phyloP scores from a whole-genome alignment of 2,113 vertebrate species.

The Fulmarus glacialis region DNA sequence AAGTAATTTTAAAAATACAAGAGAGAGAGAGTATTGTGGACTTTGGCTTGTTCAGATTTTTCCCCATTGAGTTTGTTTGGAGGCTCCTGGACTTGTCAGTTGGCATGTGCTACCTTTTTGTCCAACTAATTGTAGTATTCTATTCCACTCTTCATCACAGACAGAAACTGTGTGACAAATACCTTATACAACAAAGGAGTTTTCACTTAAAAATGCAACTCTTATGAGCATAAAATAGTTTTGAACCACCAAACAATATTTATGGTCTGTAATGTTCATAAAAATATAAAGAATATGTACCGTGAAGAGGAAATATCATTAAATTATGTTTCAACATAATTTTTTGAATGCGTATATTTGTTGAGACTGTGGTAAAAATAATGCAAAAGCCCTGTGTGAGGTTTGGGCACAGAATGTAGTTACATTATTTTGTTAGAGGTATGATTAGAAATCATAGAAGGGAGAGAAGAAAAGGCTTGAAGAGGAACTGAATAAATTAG shows the following conservation, averaged over 20 bases:
- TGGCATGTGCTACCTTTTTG: background rate
- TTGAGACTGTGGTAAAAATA: background rate
- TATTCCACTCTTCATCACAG: background rate
- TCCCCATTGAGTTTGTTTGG: background rate
- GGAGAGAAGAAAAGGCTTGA: background rate
- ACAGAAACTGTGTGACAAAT: background rate
- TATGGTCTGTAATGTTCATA: background rate
- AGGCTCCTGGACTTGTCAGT: background rate
- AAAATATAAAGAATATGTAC: background rate
- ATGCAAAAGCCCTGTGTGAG: background rate
- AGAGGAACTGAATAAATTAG: background rate
- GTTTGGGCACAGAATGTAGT: background rate
- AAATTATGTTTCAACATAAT: background rate
- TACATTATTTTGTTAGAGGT: background rate
- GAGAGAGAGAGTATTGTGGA: background rate
- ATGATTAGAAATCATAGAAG: background rate
- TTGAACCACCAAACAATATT: background rate
- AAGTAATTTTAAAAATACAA: background rate
- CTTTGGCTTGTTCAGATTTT: background rate
- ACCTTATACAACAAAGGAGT: background rate
- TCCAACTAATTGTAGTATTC: background rate
- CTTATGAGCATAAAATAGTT: background rate
- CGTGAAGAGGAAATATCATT: background rate
- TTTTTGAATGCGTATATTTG: background rate
- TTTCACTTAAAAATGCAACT: background rate